A percentile compares a stretch with the other conserved stretches of the same genome.
These are phyloP conservation scores for Peucedramus taeniatus DNA, from an alignment of 2,113 vertebrate species.

Conservation along the genomic window DNA sequence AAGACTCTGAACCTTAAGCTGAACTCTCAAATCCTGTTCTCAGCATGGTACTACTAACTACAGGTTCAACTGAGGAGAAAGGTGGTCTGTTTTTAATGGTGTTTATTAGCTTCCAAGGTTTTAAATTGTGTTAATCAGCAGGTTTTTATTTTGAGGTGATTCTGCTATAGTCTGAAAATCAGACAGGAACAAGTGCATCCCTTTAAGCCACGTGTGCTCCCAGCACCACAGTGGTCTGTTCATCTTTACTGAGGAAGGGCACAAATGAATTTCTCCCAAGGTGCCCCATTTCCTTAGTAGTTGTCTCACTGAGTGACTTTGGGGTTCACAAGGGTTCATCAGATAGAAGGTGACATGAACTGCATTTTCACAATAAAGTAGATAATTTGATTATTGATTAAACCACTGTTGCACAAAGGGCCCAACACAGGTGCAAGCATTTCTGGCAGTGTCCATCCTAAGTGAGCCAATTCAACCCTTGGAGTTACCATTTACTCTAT, in stretches of 20 bases:
- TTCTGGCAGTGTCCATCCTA: background rate
- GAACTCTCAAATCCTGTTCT: background rate
- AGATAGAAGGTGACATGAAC: background rate
- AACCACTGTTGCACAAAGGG: background rate
- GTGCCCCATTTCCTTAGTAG: background rate
- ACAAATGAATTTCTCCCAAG: background rate
- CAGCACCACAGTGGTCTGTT: background rate
- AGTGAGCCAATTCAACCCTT: background rate
- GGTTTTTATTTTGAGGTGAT: background rate
- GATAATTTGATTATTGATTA: background rate
- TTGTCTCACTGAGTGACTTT: background rate
- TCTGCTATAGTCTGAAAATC: background rate
- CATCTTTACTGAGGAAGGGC: background rate
- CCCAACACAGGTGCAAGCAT: fast-evolving
- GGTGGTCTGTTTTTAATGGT: background rate
- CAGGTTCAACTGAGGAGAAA: too few species aligned
- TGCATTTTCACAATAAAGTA: background rate
- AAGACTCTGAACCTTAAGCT: background rate
- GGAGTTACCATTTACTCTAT: background rate
- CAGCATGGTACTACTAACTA: background rate
- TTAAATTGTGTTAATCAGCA: background rate
- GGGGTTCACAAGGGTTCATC: background rate
- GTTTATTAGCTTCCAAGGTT: background rate
- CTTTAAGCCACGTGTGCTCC: background rate
- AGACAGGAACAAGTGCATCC: background rate